phyloP scores from a whole-genome alignment of 1,140 invertebrate genomes.

The Eubasilissa regina region DNA sequence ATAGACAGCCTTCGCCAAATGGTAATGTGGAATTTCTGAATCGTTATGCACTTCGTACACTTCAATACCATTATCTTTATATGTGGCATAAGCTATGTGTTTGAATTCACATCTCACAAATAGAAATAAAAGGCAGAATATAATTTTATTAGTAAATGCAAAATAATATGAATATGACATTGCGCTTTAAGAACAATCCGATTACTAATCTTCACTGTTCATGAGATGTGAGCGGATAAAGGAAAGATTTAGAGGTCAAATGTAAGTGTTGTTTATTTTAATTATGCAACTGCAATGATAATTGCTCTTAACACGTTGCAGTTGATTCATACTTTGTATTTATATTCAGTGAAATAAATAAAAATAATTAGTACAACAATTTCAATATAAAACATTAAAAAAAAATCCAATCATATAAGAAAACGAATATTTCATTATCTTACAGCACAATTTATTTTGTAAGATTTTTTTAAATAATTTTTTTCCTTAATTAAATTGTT shows the following conservation, averaged over 20 bases:
- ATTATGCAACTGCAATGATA: too few relatives aligned
- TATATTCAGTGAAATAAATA: too few relatives aligned
- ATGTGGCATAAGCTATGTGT: background rate
- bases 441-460: background rate
- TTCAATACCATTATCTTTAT: background rate
- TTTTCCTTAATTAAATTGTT: background rate
- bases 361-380: too few relatives aligned
- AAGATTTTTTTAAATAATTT: too few relatives aligned
- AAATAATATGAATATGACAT: background rate
- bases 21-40: conserved; percentile 1
- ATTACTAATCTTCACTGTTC: too few relatives aligned
- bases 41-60: background rate
- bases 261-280: too few relatives aligned
- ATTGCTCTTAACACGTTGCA: too few relatives aligned
- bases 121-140: background rate
- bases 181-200: background rate
- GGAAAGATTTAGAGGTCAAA: too few relatives aligned
- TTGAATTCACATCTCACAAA: conserved; percentile 19
- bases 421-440: background rate
- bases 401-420: background rate
- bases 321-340: too few relatives aligned
- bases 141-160: background rate
- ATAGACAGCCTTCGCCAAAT: conserved; percentile 46
- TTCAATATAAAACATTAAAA: background rate
- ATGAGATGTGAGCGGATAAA: too few relatives aligned